These are phyloP conservation scores for Drosophila punjabiensis DNA, from an alignment of 1,140 invertebrate species.

Conservation along the genomic window DNA sequence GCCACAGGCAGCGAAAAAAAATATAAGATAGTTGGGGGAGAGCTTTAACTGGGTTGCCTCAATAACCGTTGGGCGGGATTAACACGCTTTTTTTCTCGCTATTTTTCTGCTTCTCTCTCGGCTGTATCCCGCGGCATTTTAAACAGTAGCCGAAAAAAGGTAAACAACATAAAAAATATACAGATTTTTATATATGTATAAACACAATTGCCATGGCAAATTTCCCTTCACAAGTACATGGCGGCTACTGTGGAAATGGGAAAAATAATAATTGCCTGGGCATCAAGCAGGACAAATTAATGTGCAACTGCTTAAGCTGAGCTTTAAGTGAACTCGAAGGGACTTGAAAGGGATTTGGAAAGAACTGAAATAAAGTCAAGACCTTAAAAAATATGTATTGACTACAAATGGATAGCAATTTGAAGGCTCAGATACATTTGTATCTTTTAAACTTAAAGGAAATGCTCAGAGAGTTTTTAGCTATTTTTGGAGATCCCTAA, in stretches of 20 bases:
- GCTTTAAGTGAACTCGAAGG: constrained; percentile 9
- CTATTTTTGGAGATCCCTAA: background rate
- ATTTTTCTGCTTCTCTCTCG: constrained; percentile 9
- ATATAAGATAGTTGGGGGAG: constrained; percentile 33
- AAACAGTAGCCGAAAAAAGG: constrained; percentile 54
- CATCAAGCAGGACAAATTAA: constrained; percentile 33
- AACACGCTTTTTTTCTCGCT: constrained; percentile 52
- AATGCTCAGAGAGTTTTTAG: background rate
- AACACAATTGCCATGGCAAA: constrained; percentile 34
- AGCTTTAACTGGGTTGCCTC: constrained; percentile 75
- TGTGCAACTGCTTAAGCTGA: constrained; percentile 16
- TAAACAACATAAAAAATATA: constrained; percentile 14
- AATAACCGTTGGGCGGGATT: constrained; percentile 75
- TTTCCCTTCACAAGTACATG: constrained; percentile 26
- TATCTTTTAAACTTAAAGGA: background rate
- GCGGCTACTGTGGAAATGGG: too few relatives aligned
- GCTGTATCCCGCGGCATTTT: constrained; percentile 25
- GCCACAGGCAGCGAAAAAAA: constrained; percentile 32
- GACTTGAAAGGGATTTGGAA: background rate
- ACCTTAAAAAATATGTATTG: background rate
- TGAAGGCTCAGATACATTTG: too few relatives aligned
- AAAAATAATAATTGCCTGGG: constrained; percentile 8
- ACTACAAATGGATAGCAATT: background rate
- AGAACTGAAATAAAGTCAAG: background rate
- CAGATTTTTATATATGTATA: background rate